Evolutionary conservation across 2,888 invertebrate species (phyloP).

Genomic region (Schizaphis graminum): DNA sequence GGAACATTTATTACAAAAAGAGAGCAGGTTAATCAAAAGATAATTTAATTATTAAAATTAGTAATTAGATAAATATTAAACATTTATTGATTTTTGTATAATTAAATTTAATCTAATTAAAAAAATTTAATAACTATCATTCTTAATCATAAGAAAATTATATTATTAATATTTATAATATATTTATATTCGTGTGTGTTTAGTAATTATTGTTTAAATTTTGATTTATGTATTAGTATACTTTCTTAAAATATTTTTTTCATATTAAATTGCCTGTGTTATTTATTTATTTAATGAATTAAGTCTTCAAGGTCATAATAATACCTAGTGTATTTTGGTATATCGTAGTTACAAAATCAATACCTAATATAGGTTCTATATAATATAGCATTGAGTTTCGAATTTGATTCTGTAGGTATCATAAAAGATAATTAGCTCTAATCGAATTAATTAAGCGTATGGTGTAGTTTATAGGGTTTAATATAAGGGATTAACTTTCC

Average conservation of each 20-base stretch:
- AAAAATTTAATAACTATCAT: neutral
- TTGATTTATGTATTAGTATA: neutral
- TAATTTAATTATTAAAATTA: neutral
- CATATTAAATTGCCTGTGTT: neutral
- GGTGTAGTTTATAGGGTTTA: neutral
- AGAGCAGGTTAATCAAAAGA: neutral
- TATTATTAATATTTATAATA: neutral
- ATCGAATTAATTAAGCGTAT: neutral
- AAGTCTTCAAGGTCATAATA: neutral
- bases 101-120: neutral
- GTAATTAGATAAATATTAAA: neutral
- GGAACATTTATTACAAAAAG: neutral
- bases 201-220: conserved; percentile 12
- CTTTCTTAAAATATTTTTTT: neutral
- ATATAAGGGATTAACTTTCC: neutral
- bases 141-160: neutral
- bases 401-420: neutral
- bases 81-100: neutral
- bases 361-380: neutral
- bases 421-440: neutral
- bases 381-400: neutral
- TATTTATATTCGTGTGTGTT: neutral
- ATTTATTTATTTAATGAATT: conserved; percentile 4
- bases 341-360: neutral
- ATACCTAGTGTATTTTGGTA: neutral